Percentiles rank a stretch among this genome's conserved stretches.
Evolutionary conservation across 2,797 vertebrate species (phyloP).

Genomic region (Morelia viridis): DNA sequence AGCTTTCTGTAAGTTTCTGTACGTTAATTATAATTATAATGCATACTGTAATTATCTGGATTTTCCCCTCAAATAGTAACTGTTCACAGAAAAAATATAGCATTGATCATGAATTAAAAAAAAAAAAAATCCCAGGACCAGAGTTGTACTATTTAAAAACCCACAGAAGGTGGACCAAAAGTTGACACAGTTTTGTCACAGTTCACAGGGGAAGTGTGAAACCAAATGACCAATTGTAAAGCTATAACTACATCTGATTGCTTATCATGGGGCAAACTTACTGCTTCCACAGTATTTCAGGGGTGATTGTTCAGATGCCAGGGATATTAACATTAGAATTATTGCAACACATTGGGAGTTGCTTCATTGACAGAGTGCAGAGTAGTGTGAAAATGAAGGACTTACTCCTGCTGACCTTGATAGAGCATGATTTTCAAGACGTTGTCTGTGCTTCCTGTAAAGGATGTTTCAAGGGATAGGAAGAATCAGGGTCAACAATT

Average conservation of each 20-base stretch:
- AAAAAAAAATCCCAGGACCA: not conserved
- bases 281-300: constrained; percentile 38
- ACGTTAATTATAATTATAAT: constrained; percentile 16
- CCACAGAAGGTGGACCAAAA: not conserved
- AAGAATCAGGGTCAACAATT: constrained; percentile 7
- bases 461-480: constrained; percentile 1
- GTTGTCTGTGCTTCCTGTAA: constrained; percentile 10
- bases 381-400: not conserved
- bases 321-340: constrained; percentile 14
- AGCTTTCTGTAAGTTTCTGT: too few relatives aligned
- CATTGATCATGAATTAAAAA: not conserved
- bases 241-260: constrained; percentile 32
- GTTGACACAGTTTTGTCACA: constrained; percentile 24
- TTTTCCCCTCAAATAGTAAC: not conserved
- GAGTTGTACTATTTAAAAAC: constrained; percentile 8
- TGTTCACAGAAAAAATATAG: constrained; percentile 31
- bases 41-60: constrained; percentile 28
- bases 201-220: constrained; percentile 25
- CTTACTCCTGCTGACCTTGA: constrained; percentile 12
- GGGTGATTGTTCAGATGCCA: constrained; percentile 32
- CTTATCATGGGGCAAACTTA: constrained; percentile 26
- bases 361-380: constrained; percentile 29
- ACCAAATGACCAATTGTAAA: constrained; percentile 16
- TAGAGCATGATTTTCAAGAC: constrained; percentile 26
- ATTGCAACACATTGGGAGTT: not conserved